Conservation (phyloP, 2,888 invertebrate genomes). For the Pyralis farinalis region DNA sequence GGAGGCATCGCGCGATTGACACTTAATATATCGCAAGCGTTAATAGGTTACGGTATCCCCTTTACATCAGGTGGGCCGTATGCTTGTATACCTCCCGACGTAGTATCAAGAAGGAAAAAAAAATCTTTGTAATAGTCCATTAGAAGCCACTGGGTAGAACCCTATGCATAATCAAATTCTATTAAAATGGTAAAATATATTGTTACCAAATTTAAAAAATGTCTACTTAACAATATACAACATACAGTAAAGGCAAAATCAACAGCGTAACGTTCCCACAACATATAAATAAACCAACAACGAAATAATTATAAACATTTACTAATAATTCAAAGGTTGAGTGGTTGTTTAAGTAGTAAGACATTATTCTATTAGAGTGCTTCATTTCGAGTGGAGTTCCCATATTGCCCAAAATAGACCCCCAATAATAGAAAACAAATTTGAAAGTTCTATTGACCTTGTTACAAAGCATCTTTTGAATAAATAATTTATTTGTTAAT, state of each 20-base stretch:
- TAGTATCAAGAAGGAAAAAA: too few relatives aligned
- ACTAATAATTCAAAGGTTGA: constrained; percentile 32
- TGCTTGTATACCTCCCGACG: neutral
- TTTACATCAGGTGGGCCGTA: too few relatives aligned
- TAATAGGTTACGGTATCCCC: too few relatives aligned
- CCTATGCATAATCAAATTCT: too few relatives aligned
- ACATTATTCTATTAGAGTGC: constrained; percentile 18
- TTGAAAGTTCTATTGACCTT: neutral
- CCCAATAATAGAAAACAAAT: constrained; percentile 2
- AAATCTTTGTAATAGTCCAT: too few relatives aligned
- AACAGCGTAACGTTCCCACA: constrained; percentile 36
- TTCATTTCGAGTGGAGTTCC: constrained; percentile 41
- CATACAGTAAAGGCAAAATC: constrained; percentile 12
- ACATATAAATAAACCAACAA: constrained; percentile 36
- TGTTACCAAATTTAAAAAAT: too few relatives aligned
- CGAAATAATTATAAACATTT: constrained; percentile 23
- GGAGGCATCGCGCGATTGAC: too few relatives aligned
- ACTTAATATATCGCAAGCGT: too few relatives aligned
- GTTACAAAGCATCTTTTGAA: neutral
- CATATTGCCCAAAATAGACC: constrained; percentile 43
- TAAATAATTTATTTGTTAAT: too few relatives aligned
- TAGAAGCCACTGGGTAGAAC: too few relatives aligned
- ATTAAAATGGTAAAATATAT: too few relatives aligned
- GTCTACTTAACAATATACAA: neutral
- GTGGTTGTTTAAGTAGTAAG: constrained; percentile 32